Conservation (phyloP, 1,140 invertebrate species). For the Rhizoglyphus robini region DNA sequence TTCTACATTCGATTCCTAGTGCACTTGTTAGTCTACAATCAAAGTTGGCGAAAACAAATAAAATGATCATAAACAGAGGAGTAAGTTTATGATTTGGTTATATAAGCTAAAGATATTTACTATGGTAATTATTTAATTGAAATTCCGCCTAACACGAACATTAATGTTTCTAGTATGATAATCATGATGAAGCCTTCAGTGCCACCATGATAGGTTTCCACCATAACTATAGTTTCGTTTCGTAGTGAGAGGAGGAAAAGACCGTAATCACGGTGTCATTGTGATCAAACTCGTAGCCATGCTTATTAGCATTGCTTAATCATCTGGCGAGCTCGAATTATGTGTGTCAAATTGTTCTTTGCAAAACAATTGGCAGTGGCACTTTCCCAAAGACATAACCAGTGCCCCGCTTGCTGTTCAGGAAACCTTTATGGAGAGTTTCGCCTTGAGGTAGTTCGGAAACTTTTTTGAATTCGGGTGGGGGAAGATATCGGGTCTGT, state of each 20-base stretch:
- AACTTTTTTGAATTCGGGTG: constrained; percentile 1
- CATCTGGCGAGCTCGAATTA: constrained; percentile 56
- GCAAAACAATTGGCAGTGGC: constrained; percentile 50
- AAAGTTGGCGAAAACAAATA: too few relatives aligned
- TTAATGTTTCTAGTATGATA: neutral
- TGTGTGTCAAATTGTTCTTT: constrained; percentile 47
- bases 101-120: too few relatives aligned
- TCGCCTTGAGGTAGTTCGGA: neutral
- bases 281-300: constrained; percentile 36
- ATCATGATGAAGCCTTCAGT: constrained; percentile 30
- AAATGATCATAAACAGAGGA: too few relatives aligned
- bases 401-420: constrained; percentile 47
- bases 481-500: constrained; percentile 50
- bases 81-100: too few relatives aligned
- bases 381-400: constrained; percentile 52
- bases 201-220: constrained; percentile 41
- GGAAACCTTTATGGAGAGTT: constrained; percentile 8
- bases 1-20: too few relatives aligned
- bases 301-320: too few relatives aligned
- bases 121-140: too few relatives aligned
- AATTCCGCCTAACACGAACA: neutral
- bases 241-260: constrained; percentile 52
- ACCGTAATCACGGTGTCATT: constrained; percentile 48
- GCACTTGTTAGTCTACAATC: too few relatives aligned
- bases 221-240: constrained; percentile 49